Evolutionary conservation across 2,113 vertebrate genomes (phyloP).

Genomic region (Halcyon malimbica): DNA sequence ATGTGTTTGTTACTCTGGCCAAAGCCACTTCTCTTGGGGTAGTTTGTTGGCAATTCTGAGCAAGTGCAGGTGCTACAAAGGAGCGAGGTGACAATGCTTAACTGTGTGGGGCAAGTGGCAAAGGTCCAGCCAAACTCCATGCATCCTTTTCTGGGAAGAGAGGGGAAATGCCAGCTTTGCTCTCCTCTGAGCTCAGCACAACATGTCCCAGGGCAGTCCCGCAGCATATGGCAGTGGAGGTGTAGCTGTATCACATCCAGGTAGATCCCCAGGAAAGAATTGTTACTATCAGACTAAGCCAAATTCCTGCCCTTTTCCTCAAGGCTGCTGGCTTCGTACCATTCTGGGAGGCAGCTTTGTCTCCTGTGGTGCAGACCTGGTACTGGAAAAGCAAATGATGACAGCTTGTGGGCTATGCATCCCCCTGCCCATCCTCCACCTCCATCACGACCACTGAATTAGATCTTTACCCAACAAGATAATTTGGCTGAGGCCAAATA

Average conservation of each 20-base stretch:
- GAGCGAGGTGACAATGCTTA: not conserved
- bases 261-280: conserved; percentile 32
- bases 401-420: fast-evolving
- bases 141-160: not conserved
- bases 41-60: not conserved
- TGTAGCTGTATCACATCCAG: conserved; percentile 40
- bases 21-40: not conserved
- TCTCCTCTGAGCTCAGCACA: not conserved
- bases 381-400: not conserved
- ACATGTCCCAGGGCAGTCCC: not conserved
- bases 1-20: not conserved
- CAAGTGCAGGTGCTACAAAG: not conserved
- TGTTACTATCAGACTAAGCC: not conserved
- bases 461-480: not conserved
- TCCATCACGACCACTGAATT: fast-evolving
- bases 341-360: not conserved
- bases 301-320: conserved; percentile 27
- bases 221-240: conserved; percentile 21
- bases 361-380: not conserved
- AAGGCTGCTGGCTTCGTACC: not conserved
- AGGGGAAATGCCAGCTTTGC: not conserved
- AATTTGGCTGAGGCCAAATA: not conserved
- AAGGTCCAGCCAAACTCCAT: not conserved
- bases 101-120: not conserved
- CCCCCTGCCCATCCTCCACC: not conserved